Conservation (phyloP, 2,888 invertebrate genomes). For the Eupeodes latifasciatus region DNA sequence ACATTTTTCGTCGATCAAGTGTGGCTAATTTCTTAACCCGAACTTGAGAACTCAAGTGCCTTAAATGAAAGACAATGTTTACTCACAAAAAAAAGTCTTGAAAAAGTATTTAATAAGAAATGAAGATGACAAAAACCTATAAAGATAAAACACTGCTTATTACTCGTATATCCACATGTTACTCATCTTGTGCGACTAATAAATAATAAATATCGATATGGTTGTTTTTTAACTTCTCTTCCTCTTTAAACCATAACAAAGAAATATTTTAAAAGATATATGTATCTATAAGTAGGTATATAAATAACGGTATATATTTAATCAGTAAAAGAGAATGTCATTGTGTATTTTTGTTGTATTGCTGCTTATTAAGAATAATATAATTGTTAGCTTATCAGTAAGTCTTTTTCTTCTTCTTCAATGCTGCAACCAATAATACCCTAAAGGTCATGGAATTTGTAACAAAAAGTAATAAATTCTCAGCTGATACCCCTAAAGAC, state of each 20-base stretch:
- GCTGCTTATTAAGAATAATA: slow-evolving; percentile 18
- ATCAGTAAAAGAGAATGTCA: slow-evolving; percentile 7
- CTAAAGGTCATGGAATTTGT: slow-evolving; percentile 18
- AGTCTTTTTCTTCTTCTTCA: neutral
- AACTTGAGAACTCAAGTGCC: slow-evolving; percentile 9
- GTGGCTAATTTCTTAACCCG: slow-evolving; percentile 39
- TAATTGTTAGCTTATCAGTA: slow-evolving; percentile 16
- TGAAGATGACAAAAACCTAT: neutral
- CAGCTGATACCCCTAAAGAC: slow-evolving; percentile 25
- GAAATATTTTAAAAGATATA: neutral
- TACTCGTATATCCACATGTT: slow-evolving; percentile 1
- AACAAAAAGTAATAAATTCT: slow-evolving; percentile 25
- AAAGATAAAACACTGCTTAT: neutral
- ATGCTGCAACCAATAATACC: neutral
- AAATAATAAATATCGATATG: neutral
- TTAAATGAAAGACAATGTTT: slow-evolving; percentile 16
- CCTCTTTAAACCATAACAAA: slow-evolving; percentile 18
- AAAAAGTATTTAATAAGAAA: neutral
- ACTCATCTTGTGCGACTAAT: slow-evolving; percentile 22
- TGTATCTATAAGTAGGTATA: neutral
- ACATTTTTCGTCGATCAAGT: slow-evolving; percentile 31
- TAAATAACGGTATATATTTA: slow-evolving; percentile 19
- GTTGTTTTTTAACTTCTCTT: neutral
- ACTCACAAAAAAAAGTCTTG: neutral
- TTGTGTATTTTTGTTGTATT: neutral